phyloP scores from a whole-genome alignment of 2,888 invertebrate species.

The Agrotis exclamationis region DNA sequence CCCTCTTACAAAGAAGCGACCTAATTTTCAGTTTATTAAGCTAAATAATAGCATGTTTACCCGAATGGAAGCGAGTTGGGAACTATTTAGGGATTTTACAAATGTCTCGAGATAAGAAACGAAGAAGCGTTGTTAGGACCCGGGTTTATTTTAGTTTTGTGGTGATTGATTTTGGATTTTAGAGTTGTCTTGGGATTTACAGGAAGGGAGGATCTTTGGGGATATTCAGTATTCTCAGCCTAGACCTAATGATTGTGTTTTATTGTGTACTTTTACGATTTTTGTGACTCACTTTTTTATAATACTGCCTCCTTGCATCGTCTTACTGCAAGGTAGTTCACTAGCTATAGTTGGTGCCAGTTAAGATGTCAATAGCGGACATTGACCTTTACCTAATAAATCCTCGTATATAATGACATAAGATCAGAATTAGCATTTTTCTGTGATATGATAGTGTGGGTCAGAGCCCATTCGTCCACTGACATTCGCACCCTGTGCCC shows the following conservation, averaged over 20 bases:
- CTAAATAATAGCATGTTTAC: conserved; percentile 63
- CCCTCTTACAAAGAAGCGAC: conserved; percentile 54
- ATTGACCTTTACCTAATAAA: no score
- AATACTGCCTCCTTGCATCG: neutral
- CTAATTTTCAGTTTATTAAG: conserved; percentile 68
- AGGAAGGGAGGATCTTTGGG: neutral
- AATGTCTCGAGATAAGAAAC: conserved; percentile 44
- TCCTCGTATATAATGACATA: no score
- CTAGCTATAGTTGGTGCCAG: no score
- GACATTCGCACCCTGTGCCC: no score
- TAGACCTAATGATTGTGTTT: neutral
- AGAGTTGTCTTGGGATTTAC: neutral
- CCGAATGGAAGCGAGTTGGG: conserved; percentile 54
- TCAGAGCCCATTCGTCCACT: no score
- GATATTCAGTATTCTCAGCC: neutral
- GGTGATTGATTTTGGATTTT: neutral
- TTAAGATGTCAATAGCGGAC: no score
- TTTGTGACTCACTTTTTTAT: neutral
- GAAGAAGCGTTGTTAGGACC: neutral
- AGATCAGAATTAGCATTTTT: no score
- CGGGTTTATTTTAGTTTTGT: neutral
- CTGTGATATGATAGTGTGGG: no score
- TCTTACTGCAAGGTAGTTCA: no score
- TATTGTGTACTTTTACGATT: neutral
- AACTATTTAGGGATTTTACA: conserved; percentile 59